phyloP scores from a whole-genome alignment of 2,113 vertebrate species.

The Naja naja region DNA sequence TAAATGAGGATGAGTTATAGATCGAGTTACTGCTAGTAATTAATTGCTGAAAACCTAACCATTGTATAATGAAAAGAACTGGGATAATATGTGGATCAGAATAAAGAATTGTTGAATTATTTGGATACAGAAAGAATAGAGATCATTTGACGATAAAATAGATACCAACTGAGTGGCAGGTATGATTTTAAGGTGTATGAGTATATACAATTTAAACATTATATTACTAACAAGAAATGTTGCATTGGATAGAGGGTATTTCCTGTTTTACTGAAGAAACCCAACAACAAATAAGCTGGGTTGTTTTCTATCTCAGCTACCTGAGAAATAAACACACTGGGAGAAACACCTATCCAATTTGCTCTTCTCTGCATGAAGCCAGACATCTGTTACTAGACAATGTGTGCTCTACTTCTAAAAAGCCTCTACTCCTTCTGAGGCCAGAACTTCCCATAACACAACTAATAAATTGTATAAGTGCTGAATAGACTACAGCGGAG shows the following conservation, averaged over 20 bases:
- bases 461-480: constrained; percentile 56
- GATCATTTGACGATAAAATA: background rate
- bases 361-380: background rate
- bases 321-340: constrained; percentile 37
- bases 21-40: too few species aligned
- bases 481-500: constrained; percentile 61
- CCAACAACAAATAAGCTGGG: background rate
- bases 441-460: constrained; percentile 40
- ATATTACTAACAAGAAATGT: background rate
- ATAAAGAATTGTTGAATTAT: background rate
- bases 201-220: background rate
- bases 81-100: background rate
- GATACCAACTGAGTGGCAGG: background rate
- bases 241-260: background rate
- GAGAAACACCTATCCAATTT: constrained; percentile 29
- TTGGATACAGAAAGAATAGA: background rate
- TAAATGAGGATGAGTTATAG: background rate
- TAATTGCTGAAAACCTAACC: background rate
- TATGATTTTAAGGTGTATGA: background rate
- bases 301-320: constrained; percentile 16
- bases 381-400: background rate
- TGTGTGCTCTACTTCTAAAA: constrained; percentile 18
- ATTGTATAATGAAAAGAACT: background rate
- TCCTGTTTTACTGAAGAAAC: background rate
- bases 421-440: constrained; percentile 41